A percentile compares a stretch with the other conserved stretches of the same genome.
Evolutionary conservation across 2,888 invertebrate species (phyloP).

Genomic region (Eilema caniola): DNA sequence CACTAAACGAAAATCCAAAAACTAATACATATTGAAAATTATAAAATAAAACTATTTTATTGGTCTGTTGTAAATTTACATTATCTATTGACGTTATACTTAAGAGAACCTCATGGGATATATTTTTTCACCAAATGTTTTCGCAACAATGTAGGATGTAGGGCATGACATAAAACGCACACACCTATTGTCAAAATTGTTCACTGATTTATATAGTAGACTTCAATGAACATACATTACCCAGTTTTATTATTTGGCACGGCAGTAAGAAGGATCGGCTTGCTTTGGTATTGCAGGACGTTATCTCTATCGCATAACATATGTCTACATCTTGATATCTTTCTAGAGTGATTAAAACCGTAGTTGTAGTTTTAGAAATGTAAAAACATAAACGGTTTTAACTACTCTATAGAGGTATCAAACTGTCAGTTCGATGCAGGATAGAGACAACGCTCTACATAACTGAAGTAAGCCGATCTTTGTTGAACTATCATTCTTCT

Average conservation of each 20-base stretch:
- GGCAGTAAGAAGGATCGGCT: not conserved
- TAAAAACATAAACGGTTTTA: not conserved
- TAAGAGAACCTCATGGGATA: not conserved
- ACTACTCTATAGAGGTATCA: not conserved
- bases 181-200: conserved; percentile 50
- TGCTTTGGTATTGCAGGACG: too few relatives aligned
- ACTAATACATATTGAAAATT: too few relatives aligned
- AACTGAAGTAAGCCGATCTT: not conserved
- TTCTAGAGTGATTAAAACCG: not conserved
- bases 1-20: too few relatives aligned
- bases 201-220: conserved; percentile 55
- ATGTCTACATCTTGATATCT: not conserved
- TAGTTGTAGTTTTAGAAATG: not conserved
- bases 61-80: too few relatives aligned
- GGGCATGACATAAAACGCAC: conserved; percentile 51
- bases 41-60: too few relatives aligned
- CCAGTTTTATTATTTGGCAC: not conserved
- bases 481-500: not conserved
- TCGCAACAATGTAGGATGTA: conserved; percentile 1
- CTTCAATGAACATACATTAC: not conserved
- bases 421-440: not conserved
- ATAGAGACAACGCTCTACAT: not conserved
- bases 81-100: not conserved
- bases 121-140: not conserved
- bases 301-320: not conserved